A percentile compares a stretch with the other conserved stretches of the same genome.
These are phyloP conservation scores for Cariama cristata DNA, from an alignment of 2,113 vertebrate genomes.

Conservation along the genomic window DNA sequence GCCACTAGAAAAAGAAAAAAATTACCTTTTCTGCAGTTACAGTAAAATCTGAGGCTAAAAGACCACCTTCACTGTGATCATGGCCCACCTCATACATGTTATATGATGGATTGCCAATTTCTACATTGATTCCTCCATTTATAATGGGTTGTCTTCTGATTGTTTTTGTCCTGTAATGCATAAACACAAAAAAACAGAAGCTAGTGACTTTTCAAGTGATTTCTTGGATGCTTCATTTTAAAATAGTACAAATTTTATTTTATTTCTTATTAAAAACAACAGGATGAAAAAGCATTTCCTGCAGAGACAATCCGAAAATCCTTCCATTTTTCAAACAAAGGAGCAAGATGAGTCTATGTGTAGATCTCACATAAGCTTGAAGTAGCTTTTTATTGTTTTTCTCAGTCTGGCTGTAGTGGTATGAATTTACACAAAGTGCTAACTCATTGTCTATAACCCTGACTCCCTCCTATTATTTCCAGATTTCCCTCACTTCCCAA, in stretches of 20 bases:
- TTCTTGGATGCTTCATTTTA: not conserved
- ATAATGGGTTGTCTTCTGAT: conserved; percentile 96
- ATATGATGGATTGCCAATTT: conserved; percentile 98
- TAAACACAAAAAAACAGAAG: not conserved
- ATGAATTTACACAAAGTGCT: not conserved
- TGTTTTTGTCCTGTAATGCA: conserved; percentile 87
- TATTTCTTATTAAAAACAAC: not conserved
- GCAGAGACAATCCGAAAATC: not conserved
- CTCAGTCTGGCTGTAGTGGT: not conserved
- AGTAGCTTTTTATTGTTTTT: not conserved
- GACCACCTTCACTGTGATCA: conserved; percentile 91
- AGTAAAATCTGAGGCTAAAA: conserved; percentile 92
- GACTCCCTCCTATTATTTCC: not conserved
- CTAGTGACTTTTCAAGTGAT: not conserved
- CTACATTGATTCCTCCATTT: conserved; percentile 96
- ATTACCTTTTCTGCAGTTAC: conserved; percentile 94
- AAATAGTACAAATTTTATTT: not conserved
- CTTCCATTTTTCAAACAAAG: not conserved
- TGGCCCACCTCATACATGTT: conserved; percentile 99
- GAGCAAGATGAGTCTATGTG: not conserved
- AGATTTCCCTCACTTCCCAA: not conserved
- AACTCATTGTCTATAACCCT: not conserved
- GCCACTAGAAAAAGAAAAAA: not conserved
- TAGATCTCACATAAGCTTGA: not conserved
- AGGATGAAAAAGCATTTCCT: not conserved